phyloP scores from a whole-genome alignment of 2,113 vertebrate species.

The Syngnathus scovelli region DNA sequence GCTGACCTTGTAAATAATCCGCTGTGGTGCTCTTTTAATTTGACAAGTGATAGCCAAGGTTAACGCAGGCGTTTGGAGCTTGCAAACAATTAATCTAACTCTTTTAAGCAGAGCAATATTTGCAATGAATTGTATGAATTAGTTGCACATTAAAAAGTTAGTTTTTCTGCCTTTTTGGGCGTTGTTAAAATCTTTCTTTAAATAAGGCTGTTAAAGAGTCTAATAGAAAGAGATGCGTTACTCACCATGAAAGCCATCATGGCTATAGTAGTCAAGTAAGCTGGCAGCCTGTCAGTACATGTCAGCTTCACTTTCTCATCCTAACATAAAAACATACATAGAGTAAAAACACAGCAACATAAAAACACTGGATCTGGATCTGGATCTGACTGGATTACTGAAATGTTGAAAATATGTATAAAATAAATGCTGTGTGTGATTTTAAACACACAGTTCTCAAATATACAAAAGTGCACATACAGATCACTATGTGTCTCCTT shows the following conservation, averaged over 20 bases:
- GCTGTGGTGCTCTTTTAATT: no score
- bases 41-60: no score
- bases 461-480: neutral
- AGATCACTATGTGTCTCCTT: conserved; percentile 4
- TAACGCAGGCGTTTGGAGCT: no score
- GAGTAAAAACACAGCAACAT: neutral
- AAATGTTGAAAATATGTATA: neutral
- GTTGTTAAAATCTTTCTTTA: neutral
- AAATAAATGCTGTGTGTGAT: neutral
- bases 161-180: no score
- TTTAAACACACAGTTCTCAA: neutral
- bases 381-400: neutral
- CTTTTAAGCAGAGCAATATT: no score
- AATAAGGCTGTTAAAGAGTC: neutral
- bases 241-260: conserved; percentile 90
- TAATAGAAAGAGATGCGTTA: neutral
- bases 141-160: neutral
- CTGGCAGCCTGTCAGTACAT: conserved; percentile 87
- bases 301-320: conserved; percentile 88
- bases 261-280: conserved; percentile 81
- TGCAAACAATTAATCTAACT: neutral
- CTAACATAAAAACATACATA: conserved; percentile 50
- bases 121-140: neutral
- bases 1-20: no score
- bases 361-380: neutral